Evolutionary conservation across 2,113 vertebrate genomes (phyloP).

Genomic region (Chlamydotis undulata): DNA sequence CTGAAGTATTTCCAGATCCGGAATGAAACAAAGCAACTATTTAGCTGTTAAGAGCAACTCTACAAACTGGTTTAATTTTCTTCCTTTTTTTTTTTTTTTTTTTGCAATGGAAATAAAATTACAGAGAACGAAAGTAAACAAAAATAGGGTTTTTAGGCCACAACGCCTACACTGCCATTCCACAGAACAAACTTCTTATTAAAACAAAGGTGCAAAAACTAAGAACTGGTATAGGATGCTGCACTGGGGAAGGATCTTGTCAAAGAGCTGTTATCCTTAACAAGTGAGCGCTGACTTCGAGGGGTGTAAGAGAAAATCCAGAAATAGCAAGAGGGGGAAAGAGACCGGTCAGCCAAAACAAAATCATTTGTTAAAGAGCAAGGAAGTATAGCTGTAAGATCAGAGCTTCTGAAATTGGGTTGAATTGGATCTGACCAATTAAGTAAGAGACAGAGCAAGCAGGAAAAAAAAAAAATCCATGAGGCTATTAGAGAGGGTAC

Average conservation of each 20-base stretch:
- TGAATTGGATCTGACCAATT: not conserved
- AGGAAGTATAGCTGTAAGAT: not conserved
- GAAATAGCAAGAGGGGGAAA: not conserved
- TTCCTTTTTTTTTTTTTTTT: not conserved
- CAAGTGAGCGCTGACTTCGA: not conserved
- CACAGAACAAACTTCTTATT: not conserved
- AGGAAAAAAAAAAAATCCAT: not conserved
- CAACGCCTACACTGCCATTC: not conserved
- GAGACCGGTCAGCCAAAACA: not conserved
- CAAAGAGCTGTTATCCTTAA: not conserved
- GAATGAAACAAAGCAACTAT: constrained; percentile 17
- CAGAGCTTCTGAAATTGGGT: not conserved
- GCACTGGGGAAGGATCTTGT: not conserved
- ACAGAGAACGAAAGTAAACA: not conserved
- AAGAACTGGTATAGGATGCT: not conserved
- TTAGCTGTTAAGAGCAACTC: not conserved
- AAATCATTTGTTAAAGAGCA: not conserved
- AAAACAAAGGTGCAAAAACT: not conserved
- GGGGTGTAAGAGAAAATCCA: not conserved
- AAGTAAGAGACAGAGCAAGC: not conserved
- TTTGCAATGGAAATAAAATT: not conserved
- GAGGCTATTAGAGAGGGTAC: not conserved
- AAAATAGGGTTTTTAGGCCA: not conserved
- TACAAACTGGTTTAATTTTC: not conserved
- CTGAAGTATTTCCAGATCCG: constrained; percentile 14